phyloP scores from a whole-genome alignment of 2,797 vertebrate genomes.

The Gymnocypris eckloni region DNA sequence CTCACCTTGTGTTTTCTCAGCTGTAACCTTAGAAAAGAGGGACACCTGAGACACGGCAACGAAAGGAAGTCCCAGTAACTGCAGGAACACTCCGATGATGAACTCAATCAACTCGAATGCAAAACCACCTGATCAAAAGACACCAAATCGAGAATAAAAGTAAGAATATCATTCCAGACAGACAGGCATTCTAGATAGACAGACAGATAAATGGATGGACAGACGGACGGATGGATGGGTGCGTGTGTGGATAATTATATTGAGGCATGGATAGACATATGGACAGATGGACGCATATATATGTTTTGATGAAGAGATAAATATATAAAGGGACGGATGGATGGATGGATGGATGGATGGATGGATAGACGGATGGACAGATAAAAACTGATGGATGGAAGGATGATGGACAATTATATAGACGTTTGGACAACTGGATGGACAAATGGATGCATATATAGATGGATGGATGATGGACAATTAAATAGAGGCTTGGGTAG shows the following conservation, averaged over 20 bases:
- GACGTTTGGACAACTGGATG: neutral
- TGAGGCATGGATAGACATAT: too few species aligned
- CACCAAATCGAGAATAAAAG: neutral
- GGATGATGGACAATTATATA: neutral
- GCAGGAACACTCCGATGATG: slow-evolving; percentile 84
- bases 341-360: too few species aligned
- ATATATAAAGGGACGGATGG: too few species aligned
- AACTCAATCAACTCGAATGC: slow-evolving; percentile 79
- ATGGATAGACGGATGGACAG: neutral
- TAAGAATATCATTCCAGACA: neutral
- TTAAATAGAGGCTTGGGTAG: too few species aligned
- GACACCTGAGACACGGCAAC: slow-evolving; percentile 87
- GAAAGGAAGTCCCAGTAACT: slow-evolving; percentile 87
- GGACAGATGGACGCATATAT: too few species aligned
- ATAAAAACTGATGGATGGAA: neutral
- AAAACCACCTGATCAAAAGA: slow-evolving; percentile 75
- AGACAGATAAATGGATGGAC: neutral
- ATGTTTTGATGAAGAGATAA: too few species aligned
- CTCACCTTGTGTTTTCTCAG: slow-evolving; percentile 86
- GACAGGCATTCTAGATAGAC: neutral
- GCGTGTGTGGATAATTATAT: too few species aligned
- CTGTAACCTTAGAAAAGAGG: slow-evolving; percentile 87
- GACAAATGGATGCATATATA: neutral
- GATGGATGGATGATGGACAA: too few species aligned
- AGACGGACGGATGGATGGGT: too few species aligned